Percentiles rank a stretch among this genome's conserved stretches.
Conservation (phyloP, 2,888 invertebrate species). For the Apoda limacodes region DNA sequence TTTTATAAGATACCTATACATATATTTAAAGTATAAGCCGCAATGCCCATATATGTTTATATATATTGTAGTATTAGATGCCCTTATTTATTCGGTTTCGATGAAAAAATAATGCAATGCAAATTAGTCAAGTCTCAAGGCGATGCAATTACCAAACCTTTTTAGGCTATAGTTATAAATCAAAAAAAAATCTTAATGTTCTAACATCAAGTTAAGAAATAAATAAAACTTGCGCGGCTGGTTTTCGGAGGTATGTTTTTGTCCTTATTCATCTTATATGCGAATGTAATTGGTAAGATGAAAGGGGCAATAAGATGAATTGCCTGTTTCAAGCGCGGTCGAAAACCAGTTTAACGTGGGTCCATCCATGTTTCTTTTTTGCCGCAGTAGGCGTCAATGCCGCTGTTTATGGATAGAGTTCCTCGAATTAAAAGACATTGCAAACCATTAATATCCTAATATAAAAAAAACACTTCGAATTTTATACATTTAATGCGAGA, state of each 20-base stretch:
- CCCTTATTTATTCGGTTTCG: too few species aligned
- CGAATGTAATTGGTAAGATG: conserved; percentile 19
- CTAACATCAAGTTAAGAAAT: conserved; percentile 61
- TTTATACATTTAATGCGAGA: too few species aligned
- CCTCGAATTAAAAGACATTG: conserved; percentile 31
- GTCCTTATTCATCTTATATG: conserved; percentile 25
- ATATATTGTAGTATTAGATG: too few species aligned
- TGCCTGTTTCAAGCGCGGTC: conserved; percentile 28
- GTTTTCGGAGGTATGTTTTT: conserved; percentile 29
- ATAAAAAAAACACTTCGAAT: too few species aligned
- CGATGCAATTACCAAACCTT: conserved; percentile 42
- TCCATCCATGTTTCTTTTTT: conserved; percentile 41
- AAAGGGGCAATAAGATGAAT: conserved; percentile 39
- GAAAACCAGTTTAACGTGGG: conserved; percentile 64
- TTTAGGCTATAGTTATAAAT: conserved; percentile 36
- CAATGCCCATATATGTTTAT: too few species aligned
- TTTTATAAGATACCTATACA: too few species aligned
- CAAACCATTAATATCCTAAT: too few species aligned
- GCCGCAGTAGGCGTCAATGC: conserved; percentile 54
- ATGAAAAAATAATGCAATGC: conserved; percentile 48
- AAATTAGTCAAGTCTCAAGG: conserved; percentile 44
- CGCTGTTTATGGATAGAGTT: conserved; percentile 43
- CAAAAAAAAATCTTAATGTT: conserved; percentile 56
- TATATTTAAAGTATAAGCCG: too few species aligned
- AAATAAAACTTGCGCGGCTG: conserved; percentile 51